Evolutionary conservation across 2,888 invertebrate species (phyloP), one percentile per base, ranked within the genome.

Genomic region (Synanthedon formicaeformis): DNA sequence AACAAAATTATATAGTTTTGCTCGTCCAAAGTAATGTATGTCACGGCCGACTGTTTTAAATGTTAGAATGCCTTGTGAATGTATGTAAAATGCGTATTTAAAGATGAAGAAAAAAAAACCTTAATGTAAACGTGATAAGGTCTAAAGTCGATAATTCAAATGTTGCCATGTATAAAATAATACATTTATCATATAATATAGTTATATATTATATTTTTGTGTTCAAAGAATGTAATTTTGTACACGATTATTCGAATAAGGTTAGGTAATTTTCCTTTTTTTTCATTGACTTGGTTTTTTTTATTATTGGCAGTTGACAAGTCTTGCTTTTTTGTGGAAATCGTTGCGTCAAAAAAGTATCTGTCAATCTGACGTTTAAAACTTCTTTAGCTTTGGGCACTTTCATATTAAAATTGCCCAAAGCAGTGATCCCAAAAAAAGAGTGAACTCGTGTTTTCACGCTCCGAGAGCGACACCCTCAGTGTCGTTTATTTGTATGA

Each of bases 221-320:
- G 54, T 56, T 52, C 60, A 63, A 63, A 61, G 58, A 65, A 64
- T 65, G 72, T 76, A 77, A 79, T 79, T 79, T 81, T 81, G 71
- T 81, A 83, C 79, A 72, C 68, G 53, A 63, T 16, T 16, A 16
- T 71, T 49, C 13, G 14, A 13, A 45, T 45, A 13, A 13, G 45
- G n/a, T 13, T 45, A 45, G 14, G 14, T 13, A 45, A 45, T 45
- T n/a, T 45, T 14, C n/a, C 8, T 45, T 45, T 45, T 18, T 18
- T 11, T 4, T n/a, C 11, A 10, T 34, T 6, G 10, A 34, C 34
- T 34, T 3, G 34, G 10, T 8, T 5, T 23, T 5, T 5, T 23
- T 23, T 23, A n/a, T n/a, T n/a, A n/a, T 23, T 23, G 8, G 34
- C 34, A 10, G 34, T 34, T 1, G 27, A 27, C 8, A 10, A 0